A percentile compares a stretch with the other conserved stretches of the same genome.
These are phyloP conservation scores for Hormaphis cornu DNA, from an alignment of 1,140 invertebrate genomes.

Conservation along the genomic window DNA sequence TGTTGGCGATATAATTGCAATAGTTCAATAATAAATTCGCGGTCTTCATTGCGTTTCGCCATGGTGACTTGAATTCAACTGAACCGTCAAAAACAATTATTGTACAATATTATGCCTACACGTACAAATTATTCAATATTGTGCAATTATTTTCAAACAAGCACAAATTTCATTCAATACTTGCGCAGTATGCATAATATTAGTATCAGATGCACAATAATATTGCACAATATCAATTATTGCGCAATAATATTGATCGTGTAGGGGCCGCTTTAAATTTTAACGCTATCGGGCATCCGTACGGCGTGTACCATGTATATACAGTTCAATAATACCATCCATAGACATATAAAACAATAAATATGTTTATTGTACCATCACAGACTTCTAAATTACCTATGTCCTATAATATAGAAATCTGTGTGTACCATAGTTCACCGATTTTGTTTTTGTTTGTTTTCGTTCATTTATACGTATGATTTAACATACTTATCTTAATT, in stretches of 20 bases:
- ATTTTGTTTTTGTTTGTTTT: no score
- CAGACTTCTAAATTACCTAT: no score
- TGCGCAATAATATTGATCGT: not conserved
- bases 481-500: no score
- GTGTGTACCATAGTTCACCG: no score
- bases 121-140: not conserved
- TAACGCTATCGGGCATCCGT: no score
- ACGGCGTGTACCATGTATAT: no score
- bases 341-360: no score
- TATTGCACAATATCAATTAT: not conserved
- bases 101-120: constrained; percentile 7
- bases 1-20: not conserved
- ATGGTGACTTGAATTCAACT: not conserved
- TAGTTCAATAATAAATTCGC: constrained; percentile 7
- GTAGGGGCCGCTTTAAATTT: not conserved
- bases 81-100: not conserved
- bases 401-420: no score
- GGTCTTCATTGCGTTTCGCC: not conserved
- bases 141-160: not conserved
- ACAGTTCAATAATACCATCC: no score
- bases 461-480: no score
- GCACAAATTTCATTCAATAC: not conserved
- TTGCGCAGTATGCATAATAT: not conserved
- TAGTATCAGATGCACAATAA: not conserved
- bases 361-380: no score